Percentiles rank a stretch among this genome's conserved stretches.
phyloP scores from a whole-genome alignment of 2,797 vertebrate species.

The Sus cebifrons region DNA sequence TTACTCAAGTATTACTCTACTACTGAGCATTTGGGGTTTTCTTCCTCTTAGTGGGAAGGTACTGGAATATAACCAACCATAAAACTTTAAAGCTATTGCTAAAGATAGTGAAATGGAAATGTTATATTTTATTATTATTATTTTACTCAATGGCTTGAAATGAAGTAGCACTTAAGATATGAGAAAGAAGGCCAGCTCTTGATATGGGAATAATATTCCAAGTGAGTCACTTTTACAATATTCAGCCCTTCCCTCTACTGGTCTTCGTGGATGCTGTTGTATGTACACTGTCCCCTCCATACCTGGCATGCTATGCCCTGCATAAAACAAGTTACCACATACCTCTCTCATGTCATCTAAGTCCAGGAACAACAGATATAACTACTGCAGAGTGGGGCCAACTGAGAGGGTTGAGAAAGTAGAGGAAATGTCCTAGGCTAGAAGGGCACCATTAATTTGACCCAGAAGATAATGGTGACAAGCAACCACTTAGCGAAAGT shows the following conservation, averaged over 20 bases:
- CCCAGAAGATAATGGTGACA: not conserved
- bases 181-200: not conserved
- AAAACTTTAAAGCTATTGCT: slow-evolving; percentile 16
- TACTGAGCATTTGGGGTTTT: not conserved
- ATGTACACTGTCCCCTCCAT: not conserved
- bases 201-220: not conserved
- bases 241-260: not conserved
- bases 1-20: not conserved
- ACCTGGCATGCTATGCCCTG: not conserved
- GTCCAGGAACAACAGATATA: not conserved
- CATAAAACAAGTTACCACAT: not conserved
- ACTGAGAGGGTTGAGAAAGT: not conserved
- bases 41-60: not conserved
- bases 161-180: not conserved
- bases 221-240: not conserved
- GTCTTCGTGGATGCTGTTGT: not conserved
- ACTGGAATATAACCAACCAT: not conserved
- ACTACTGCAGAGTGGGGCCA: not conserved
- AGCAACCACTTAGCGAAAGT: not conserved
- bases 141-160: slow-evolving; percentile 39
- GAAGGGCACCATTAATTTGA: not conserved
- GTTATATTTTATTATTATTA: slow-evolving; percentile 19
- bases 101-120: slow-evolving; percentile 5
- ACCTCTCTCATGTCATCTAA: not conserved
- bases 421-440: not conserved